Evolutionary conservation across 2,113 vertebrate species (phyloP), one percentile per base, ranked within the genome.

Genomic region (Vombatus ursinus): DNA sequence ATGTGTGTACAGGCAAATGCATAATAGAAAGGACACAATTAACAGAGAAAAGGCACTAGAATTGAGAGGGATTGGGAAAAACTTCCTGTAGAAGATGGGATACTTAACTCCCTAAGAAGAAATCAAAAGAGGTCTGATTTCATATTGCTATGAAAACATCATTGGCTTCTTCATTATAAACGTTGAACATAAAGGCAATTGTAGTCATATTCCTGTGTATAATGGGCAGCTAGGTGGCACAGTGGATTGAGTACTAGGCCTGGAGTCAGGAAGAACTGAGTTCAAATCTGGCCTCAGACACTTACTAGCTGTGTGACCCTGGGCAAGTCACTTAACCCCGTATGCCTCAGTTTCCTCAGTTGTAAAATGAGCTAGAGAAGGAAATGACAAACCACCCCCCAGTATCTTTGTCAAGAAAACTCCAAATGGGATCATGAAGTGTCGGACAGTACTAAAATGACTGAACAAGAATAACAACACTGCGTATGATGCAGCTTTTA

Each of bases 101-200:
- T 44, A 44, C 90, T 90, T 94, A 94, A 94, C 93, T 96, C 25
- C 52, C 47, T 93, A 93, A 96, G 97, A 95, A 97, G 94, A 77
- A 94, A 68, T 94, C 95, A 90, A 92, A 93, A 52, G 19, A 22
- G 6, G 19, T 95, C 91, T 8, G 47, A 94, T 89, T 54, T 92
- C 93, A 91, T 47, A n/a, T 93, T 90, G 47, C 50, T 50, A 49
- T 57, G n/a, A 92, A 91, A 94, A 89, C 90, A 95, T 92, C 3
- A 84, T 84, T 84, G 68, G 26, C 6, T 84, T 77, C 37, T 77
- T 84, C 37, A 44, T 84, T 84, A 84, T 84, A 84, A 14, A 84
- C 19, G 22, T 84, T 84, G 68, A n/a, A 44, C 16, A 84, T 84
- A 84, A 84, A 84, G 44, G 19, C 44, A 1, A 84, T 84, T 44